A percentile compares a stretch with the other conserved stretches of the same genome.
phyloP scores from a whole-genome alignment of 1,140 invertebrate species.

The Alviniconcha marisindica region DNA sequence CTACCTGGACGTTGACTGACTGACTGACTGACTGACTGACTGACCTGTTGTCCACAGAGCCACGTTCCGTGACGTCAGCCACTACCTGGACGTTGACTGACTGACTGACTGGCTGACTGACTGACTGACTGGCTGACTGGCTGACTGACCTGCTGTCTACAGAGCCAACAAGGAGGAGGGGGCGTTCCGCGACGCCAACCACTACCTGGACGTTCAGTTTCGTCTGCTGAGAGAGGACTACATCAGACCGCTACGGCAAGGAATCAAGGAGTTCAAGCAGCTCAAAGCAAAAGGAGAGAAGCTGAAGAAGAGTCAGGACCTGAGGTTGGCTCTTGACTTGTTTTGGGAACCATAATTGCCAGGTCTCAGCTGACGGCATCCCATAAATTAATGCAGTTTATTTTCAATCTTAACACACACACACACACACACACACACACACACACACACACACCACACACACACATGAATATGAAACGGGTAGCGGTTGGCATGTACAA shows the following conservation, averaged over 20 bases:
- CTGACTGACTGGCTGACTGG: neutral
- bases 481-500: too few species aligned
- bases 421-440: too few species aligned
- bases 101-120: too few species aligned
- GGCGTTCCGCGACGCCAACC: slow-evolving; percentile 76
- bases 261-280: slow-evolving; percentile 64
- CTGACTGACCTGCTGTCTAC: neutral
- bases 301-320: slow-evolving; percentile 40
- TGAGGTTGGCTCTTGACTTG: too few species aligned
- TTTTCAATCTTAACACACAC: too few species aligned
- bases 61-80: slow-evolving; percentile 76
- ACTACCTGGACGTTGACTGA: slow-evolving; percentile 89
- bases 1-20: slow-evolving; percentile 88
- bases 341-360: too few species aligned
- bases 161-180: slow-evolving; percentile 37
- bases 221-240: slow-evolving; percentile 85
- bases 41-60: neutral
- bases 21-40: too few species aligned
- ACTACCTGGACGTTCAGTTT: slow-evolving; percentile 89
- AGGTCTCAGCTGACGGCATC: too few species aligned
- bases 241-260: slow-evolving; percentile 72
- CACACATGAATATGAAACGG: too few species aligned
- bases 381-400: too few species aligned
- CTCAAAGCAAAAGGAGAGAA: slow-evolving; percentile 18
- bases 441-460: too few species aligned